Conservation (phyloP, 2,888 invertebrate genomes). For the Drosophila eohydei region DNA sequence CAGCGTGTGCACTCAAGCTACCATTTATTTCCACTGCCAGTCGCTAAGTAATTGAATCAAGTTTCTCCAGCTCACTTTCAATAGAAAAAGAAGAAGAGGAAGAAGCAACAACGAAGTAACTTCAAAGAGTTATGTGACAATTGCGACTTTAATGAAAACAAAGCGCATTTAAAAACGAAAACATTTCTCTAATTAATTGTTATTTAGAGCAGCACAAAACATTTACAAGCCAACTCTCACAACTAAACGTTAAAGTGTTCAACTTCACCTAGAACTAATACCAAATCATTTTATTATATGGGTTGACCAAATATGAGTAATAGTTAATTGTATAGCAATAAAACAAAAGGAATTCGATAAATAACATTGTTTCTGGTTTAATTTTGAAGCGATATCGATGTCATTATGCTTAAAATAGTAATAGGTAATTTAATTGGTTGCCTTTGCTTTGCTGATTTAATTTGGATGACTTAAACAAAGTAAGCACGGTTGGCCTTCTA, state of each 20-base stretch:
- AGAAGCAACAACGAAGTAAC: neutral
- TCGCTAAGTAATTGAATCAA: slow-evolving; percentile 67
- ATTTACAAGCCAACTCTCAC: neutral
- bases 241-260: neutral
- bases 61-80: slow-evolving; percentile 33
- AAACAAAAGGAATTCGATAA: neutral
- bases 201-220: slow-evolving; percentile 1
- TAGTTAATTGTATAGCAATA: neutral
- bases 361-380: neutral
- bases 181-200: slow-evolving; percentile 4
- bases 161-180: neutral
- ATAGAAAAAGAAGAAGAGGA: slow-evolving; percentile 8
- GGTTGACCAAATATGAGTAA: neutral
- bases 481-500: neutral
- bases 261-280: neutral
- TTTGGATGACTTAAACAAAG: neutral
- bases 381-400: neutral
- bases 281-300: neutral
- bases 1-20: slow-evolving; percentile 59
- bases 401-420: neutral
- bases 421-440: neutral
- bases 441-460: neutral
- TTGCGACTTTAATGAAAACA: neutral
- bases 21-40: slow-evolving; percentile 56
- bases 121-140: slow-evolving; percentile 32